These are phyloP conservation scores for Cyprinella venusta DNA, from an alignment of 2,797 vertebrate species.

Conservation along the genomic window DNA sequence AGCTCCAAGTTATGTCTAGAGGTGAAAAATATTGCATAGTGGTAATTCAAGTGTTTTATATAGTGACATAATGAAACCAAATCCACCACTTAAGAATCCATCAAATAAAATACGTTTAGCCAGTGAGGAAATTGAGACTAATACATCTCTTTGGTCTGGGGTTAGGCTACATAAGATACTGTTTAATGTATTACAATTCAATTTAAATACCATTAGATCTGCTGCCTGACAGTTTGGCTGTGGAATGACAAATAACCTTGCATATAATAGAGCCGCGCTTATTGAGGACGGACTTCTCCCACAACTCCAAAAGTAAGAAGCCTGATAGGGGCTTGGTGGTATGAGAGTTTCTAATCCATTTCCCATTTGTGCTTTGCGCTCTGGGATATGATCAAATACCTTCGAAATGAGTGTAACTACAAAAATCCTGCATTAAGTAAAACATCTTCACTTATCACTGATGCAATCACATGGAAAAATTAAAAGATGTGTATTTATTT, in stretches of 20 bases:
- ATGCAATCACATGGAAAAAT: background rate
- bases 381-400: constrained; percentile 47
- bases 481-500: background rate
- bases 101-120: constrained; percentile 64
- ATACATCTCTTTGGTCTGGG: constrained; percentile 68
- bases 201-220: constrained; percentile 73
- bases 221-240: constrained; percentile 69
- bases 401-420: background rate
- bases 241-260: constrained; percentile 68
- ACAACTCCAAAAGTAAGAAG: constrained; percentile 55
- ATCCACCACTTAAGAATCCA: constrained; percentile 65
- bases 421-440: background rate
- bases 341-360: constrained; percentile 51
- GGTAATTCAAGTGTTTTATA: constrained; percentile 64
- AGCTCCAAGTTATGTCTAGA: constrained; percentile 47
- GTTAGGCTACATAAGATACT: constrained; percentile 68
- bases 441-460: background rate
- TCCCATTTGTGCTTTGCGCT: constrained; percentile 42
- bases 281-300: constrained; percentile 60
- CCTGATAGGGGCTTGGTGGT: constrained; percentile 37
- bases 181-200: constrained; percentile 75
- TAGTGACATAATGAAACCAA: constrained; percentile 67
- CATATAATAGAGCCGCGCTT: constrained; percentile 65
- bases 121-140: constrained; percentile 66
- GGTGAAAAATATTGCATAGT: constrained; percentile 58